Evolutionary conservation across 2,113 vertebrate species (phyloP).

Genomic region (Stegostoma tigrinum): DNA sequence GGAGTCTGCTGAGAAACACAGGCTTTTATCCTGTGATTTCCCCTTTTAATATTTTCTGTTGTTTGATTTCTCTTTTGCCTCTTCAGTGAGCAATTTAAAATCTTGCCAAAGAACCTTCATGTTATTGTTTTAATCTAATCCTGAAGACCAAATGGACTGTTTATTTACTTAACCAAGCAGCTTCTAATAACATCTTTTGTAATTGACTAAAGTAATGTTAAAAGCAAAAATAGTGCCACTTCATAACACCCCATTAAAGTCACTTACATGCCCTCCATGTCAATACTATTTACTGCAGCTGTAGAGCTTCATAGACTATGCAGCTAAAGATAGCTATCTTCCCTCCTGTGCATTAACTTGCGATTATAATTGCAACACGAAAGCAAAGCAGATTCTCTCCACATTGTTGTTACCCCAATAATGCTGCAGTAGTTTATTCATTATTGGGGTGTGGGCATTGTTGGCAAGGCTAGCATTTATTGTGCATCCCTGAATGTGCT

Average conservation of each 20-base stretch:
- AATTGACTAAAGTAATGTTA: not conserved
- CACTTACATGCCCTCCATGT: not conserved
- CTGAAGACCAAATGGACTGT: not conserved
- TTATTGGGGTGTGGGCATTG: not conserved
- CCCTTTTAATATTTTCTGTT: not conserved
- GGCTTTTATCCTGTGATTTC: not conserved
- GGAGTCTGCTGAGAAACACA: no score
- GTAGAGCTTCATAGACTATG: not conserved
- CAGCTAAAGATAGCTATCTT: not conserved
- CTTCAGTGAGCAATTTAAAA: not conserved
- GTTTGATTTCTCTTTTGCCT: not conserved
- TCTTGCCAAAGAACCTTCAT: not conserved
- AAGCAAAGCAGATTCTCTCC: not conserved
- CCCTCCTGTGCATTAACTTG: not conserved
- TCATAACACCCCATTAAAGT: conserved; percentile 3
- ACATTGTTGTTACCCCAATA: not conserved
- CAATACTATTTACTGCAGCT: conserved; percentile 1
- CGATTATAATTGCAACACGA: not conserved
- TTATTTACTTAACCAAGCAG: not conserved
- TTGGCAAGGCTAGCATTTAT: not conserved
- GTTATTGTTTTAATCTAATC: not conserved
- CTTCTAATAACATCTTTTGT: not conserved
- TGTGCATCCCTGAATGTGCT: not conserved
- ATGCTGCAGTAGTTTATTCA: not conserved
- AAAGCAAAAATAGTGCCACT: not conserved